Evolutionary conservation across 1,140 invertebrate species (phyloP), one percentile per base, ranked within the genome.

Genomic region (Thaumatotibia leucotreta): DNA sequence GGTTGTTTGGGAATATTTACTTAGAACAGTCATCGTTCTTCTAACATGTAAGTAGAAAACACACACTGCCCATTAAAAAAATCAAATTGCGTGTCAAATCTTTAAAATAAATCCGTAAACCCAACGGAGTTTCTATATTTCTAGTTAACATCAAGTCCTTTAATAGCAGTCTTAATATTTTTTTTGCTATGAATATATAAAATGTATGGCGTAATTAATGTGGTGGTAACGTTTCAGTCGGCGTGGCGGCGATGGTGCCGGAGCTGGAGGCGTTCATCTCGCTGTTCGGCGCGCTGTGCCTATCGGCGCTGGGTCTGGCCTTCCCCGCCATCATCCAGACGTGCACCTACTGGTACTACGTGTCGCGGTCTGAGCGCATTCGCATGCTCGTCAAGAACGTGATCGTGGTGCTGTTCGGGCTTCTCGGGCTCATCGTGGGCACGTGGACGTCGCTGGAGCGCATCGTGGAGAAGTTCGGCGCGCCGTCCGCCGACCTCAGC

Each of bases 261-360:
- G 93, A 96, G 76, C 88, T 98, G 72, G 96, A 97, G 62, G 90
- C 97, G 1, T 95, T 98, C 82, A 98, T 98, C 65, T 96, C 97
- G 0, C 89, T 97, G 20, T 95, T 97, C 72, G 97, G 97, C 33
- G 96, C 97, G 0, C 87, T 97, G 1, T 95, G 95, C 67, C 93
- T 97, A n/a, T 96, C 96, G 14, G 94, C 95, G 0, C 88, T 97
- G 32, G 96, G 97, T 0, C 87, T 98, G n/a, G 95, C 96, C 1
- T 95, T 97, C 75, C 97, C 97, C n/a, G 95, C 96, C 0, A 86
- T 97, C n/a, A 96, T 98, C 69, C 91, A 95, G 67, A 92, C 91
- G 2, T 93, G 92, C 72, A 92, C 93, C 0, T 93, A 93, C 72
- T 95, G 95, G 95, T 92, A 94, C 77, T 86, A 92, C 69, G 88